Evolutionary conservation across 2,113 vertebrate species (phyloP).

Genomic region (Centropus bengalensis): DNA sequence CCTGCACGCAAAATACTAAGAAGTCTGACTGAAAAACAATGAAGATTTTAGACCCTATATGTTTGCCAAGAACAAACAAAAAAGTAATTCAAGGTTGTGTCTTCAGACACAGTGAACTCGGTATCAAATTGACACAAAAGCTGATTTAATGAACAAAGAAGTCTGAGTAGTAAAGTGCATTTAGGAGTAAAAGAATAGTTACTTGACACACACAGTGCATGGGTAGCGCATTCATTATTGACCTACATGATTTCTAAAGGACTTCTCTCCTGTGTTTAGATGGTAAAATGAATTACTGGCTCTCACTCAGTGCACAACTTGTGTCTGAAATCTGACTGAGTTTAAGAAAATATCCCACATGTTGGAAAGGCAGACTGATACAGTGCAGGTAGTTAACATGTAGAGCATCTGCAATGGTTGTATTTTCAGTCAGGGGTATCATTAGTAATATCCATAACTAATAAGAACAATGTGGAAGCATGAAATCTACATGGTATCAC

Average conservation of each 20-base stretch:
- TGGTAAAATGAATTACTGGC: background rate
- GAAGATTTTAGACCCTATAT: background rate
- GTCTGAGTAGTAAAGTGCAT: background rate
- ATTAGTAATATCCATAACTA: background rate
- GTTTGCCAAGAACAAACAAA: background rate
- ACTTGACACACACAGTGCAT: background rate
- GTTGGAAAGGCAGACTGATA: background rate
- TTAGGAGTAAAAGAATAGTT: background rate
- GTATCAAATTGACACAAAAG: background rate
- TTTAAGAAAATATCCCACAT: background rate
- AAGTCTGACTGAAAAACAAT: background rate
- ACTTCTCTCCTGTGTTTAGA: background rate
- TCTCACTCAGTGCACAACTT: background rate
- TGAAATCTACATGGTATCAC: background rate
- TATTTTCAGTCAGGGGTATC: background rate
- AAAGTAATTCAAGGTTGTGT: fast-evolving
- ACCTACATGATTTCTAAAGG: background rate
- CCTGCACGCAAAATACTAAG: background rate
- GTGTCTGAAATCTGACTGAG: background rate
- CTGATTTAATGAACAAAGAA: background rate
- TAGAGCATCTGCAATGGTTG: background rate
- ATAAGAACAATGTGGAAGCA: background rate
- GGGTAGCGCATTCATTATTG: background rate
- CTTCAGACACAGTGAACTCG: background rate
- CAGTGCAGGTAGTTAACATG: background rate